phyloP scores from a whole-genome alignment of 2,113 vertebrate genomes.

The Gasterosteus nipponicus region DNA sequence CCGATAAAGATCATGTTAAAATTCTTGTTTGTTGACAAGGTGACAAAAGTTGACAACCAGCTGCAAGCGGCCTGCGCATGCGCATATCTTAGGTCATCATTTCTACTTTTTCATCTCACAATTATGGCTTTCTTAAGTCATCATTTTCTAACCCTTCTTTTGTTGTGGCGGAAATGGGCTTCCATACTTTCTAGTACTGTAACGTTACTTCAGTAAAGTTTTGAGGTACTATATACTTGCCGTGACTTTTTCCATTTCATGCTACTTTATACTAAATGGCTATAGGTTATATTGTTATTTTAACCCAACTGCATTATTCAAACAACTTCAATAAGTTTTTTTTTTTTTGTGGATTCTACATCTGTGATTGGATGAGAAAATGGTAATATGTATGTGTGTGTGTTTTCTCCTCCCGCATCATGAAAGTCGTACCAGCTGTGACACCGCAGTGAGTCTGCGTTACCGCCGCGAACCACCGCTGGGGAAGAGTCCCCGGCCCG shows the following conservation, averaged over 20 bases:
- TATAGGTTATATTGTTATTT: neutral
- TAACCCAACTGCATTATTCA: neutral
- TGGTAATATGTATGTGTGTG: no score
- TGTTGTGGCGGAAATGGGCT: no score
- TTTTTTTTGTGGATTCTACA: neutral
- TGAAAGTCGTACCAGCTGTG: slow-evolving; percentile 6
- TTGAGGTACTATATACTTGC: neutral
- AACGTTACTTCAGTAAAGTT: neutral
- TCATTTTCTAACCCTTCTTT: no score
- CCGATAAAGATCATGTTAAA: neutral
- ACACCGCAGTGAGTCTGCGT: neutral
- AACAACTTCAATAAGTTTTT: neutral
- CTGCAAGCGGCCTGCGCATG: no score
- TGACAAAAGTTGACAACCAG: neutral
- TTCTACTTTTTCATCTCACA: no score
- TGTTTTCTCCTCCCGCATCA: neutral
- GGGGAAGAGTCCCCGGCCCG: neutral
- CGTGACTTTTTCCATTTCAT: neutral
- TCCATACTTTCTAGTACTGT: no score
- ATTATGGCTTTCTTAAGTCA: no score
- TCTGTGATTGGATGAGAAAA: neutral
- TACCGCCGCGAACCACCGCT: neutral
- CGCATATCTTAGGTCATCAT: no score
- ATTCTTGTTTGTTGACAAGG: neutral
- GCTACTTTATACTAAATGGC: neutral